Evolutionary conservation across 2,113 vertebrate genomes (phyloP).

Genomic region (Oreochromis niloticus): DNA sequence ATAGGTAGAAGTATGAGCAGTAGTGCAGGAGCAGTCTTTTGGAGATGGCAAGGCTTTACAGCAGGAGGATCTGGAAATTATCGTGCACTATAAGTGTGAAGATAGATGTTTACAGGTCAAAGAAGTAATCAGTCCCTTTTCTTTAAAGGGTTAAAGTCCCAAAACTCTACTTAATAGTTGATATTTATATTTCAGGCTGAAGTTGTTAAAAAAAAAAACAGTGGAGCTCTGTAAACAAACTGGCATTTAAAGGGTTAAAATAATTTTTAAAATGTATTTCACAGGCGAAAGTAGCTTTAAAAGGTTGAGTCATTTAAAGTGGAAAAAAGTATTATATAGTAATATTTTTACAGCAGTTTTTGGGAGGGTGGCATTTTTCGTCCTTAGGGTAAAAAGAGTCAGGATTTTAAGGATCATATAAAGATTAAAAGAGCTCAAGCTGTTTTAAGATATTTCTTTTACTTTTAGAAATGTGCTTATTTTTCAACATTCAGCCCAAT

Average conservation of each 20-base stretch:
- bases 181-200: neutral
- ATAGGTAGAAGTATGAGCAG: neutral
- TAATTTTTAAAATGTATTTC: neutral
- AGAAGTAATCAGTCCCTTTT: neutral
- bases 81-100: neutral
- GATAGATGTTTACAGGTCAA: neutral
- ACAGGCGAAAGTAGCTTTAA: neutral
- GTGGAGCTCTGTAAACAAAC: neutral
- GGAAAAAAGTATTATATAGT: neutral
- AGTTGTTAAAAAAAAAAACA: neutral
- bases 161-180: neutral
- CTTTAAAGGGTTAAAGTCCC: neutral
- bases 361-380: accelerated
- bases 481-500: neutral
- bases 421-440: neutral
- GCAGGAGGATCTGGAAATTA: neutral
- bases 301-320: neutral
- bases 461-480: neutral
- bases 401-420: neutral
- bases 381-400: neutral
- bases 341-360: accelerated
- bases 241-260: neutral
- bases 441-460: neutral
- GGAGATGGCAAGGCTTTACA: neutral
- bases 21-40: neutral